These are phyloP conservation scores for Peromyscus leucopus DNA, from an alignment of 2,113 vertebrate genomes.

Conservation along the genomic window DNA sequence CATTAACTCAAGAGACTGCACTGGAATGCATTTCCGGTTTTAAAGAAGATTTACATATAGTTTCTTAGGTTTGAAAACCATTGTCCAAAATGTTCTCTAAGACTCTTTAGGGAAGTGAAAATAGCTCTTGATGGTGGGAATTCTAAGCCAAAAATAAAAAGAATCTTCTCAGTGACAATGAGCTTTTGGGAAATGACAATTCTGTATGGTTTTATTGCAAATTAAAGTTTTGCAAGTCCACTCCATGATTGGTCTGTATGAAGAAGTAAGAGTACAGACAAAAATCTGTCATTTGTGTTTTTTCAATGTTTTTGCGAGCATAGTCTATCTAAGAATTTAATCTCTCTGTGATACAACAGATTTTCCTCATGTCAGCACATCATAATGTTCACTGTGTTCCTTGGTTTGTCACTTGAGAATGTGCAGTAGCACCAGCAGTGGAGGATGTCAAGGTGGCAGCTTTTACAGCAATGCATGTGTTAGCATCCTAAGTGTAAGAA, in stretches of 20 bases:
- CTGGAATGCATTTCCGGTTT: background rate
- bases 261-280: background rate
- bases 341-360: constrained; percentile 63
- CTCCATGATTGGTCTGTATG: background rate
- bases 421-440: constrained; percentile 69
- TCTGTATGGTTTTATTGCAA: background rate
- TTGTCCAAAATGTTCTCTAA: background rate
- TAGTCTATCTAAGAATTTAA: background rate
- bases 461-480: constrained; percentile 74
- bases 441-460: constrained; percentile 76
- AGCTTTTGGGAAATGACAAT: background rate
- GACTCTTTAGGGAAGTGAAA: background rate
- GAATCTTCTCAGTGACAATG: background rate
- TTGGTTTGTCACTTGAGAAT: constrained; percentile 72
- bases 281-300: background rate
- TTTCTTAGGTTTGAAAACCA: constrained; percentile 16
- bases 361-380: constrained; percentile 67
- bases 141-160: background rate
- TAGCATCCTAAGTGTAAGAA: constrained; percentile 70
- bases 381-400: constrained; percentile 53
- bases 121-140: background rate
- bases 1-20: background rate
- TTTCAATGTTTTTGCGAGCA: background rate
- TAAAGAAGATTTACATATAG: background rate
- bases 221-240: constrained; percentile 18